These are phyloP conservation scores for Brachyhypopomus gauderio DNA, from an alignment of 2,113 vertebrate genomes.

Conservation along the genomic window DNA sequence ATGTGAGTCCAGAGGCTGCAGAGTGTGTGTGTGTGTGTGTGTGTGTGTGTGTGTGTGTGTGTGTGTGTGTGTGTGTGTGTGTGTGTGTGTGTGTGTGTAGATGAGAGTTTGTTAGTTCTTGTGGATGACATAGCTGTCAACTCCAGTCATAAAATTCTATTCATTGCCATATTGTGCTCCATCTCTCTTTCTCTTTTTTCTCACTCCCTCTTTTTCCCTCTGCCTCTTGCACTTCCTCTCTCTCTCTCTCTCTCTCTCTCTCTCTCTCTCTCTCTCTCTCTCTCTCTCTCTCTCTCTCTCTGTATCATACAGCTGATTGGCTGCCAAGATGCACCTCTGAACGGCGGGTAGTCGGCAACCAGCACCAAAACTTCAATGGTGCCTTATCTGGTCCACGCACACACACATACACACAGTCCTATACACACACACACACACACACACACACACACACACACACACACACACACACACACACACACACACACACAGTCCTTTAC, in stretches of 20 bases:
- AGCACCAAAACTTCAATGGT: conserved; percentile 86
- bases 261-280: conserved; percentile 33
- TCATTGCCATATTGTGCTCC: conserved; percentile 84
- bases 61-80: conserved; percentile 58
- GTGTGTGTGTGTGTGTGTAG: conserved; percentile 39
- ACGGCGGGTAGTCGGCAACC: conserved; percentile 87
- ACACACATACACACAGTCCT: conserved; percentile 79
- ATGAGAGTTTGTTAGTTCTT: conserved; percentile 77
- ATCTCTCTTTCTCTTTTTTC: conserved; percentile 63
- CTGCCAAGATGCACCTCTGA: conserved; percentile 88
- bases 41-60: conserved; percentile 58
- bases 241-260: conserved; percentile 69
- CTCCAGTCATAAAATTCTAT: conserved; percentile 81
- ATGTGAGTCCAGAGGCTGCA: conserved; percentile 46
- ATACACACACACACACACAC: conserved; percentile 86
- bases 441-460: conserved; percentile 83
- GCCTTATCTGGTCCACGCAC: conserved; percentile 90
- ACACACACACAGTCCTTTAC: conserved; percentile 76
- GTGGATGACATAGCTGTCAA: conserved; percentile 85
- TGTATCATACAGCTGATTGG: conserved; percentile 79
- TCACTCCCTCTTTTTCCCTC: conserved; percentile 41
- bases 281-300: conserved; percentile 31
- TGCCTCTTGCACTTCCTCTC: conserved; percentile 55
- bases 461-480: conserved; percentile 85
- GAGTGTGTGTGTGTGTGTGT: conserved; percentile 66